Base-by-base conservation (phyloP, 2,113 vertebrate species). In the Lanius ludovicianus region DNA sequence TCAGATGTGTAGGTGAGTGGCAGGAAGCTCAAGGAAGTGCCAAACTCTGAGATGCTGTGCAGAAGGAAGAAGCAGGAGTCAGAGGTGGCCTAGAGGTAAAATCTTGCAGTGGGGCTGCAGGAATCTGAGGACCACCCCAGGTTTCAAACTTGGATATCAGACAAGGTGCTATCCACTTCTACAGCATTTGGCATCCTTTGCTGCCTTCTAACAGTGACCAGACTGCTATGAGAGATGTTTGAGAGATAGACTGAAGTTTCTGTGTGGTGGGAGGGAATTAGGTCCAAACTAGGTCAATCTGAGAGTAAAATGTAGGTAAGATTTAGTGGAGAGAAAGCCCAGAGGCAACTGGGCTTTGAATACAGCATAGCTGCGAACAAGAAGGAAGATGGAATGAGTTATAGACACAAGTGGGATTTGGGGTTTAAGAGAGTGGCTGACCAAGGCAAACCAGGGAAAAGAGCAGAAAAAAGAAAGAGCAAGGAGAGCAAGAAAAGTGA, bases 1-100 rank as follows among this genome's bases (percentile, higher is more conserved):
- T 91, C 62, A 65, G 44, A 78, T 84, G 31, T 79, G 82, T 90
- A 94, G 92, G 82, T 97, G 94, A 95, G 90, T 91, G 89, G 84
- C 87, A 87, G 77, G 65, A 94, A 79, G 53, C 81, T 78, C 73
- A 64, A 68, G 89, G 56, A 94, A 92, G 50, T 11, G 1, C 81
- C 77, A 82, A 49, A 77, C 65, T 80, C 71, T 31, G 31, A 84
- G 84, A 87, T 37, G 15, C 60, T 82, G 25, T 65, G 65, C 53
- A 84, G n/a, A 84, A 62, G 41, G 65, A 87, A 91, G 87, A 63
- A 68, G 27, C 31, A n/a, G 53, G 84, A 93, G 69, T 91, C 86
- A 78, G 76, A 87, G 82, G 92, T 86, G 92, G 82, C 85, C 71
- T 83, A 50, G 39, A 86, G n/a, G 63, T 68, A 59, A 7, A 90